Percentiles rank a stretch among this genome's conserved stretches.
phyloP scores from a whole-genome alignment of 2,888 invertebrate genomes.

The Eupithecia subfuscata region DNA sequence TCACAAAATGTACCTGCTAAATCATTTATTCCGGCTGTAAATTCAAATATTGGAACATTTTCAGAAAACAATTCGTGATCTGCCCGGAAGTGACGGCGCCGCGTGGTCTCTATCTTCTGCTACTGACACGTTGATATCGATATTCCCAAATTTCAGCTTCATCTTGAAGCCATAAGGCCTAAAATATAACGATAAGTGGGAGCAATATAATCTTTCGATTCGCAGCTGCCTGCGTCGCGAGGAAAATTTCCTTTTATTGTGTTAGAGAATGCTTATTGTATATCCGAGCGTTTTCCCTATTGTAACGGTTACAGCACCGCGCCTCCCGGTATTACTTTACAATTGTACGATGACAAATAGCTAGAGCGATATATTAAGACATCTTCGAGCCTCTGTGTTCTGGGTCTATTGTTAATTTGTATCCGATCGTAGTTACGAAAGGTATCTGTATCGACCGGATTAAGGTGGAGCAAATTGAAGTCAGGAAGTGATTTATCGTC shows the following conservation, averaged over 20 bases:
- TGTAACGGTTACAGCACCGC: constrained; percentile 62
- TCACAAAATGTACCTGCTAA: constrained; percentile 39
- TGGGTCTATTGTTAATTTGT: constrained; percentile 58
- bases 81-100: constrained; percentile 61
- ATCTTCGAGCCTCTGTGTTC: constrained; percentile 51
- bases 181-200: constrained; percentile 55
- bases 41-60: constrained; percentile 48
- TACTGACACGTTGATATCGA: constrained; percentile 56
- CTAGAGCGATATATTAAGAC: constrained; percentile 68
- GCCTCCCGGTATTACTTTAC: constrained; percentile 67
- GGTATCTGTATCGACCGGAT: constrained; percentile 43
- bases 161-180: constrained; percentile 54
- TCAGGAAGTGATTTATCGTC: constrained; percentile 39
- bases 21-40: constrained; percentile 48
- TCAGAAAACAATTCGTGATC: constrained; percentile 57
- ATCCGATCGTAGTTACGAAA: constrained; percentile 44
- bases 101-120: constrained; percentile 49
- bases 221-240: constrained; percentile 59
- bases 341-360: constrained; percentile 76
- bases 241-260: constrained; percentile 78
- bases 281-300: constrained; percentile 72
- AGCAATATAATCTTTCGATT: constrained; percentile 64
- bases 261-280: constrained; percentile 79
- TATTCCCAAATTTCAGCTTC: constrained; percentile 52
- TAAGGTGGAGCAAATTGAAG: constrained; percentile 40